A percentile compares a stretch with the other conserved stretches of the same genome.
phyloP scores from a whole-genome alignment of 2,797 vertebrate genomes.

The Esox masquinongy region DNA sequence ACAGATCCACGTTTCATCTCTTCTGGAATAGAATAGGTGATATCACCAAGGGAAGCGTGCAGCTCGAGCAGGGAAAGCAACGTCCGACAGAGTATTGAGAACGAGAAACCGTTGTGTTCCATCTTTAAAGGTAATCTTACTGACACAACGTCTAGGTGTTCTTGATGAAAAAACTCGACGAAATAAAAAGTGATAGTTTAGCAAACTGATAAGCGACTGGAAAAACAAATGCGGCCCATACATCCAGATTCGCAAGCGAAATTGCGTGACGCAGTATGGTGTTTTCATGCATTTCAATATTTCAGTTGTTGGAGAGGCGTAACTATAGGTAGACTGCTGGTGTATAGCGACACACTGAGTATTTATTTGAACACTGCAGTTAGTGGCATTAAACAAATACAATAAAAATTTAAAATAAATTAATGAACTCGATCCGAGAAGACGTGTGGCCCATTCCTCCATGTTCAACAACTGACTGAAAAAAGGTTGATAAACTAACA shows the following conservation, averaged over 20 bases:
- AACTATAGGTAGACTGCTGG: background rate
- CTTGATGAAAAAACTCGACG: background rate
- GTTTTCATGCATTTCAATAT: background rate
- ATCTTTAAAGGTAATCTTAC: background rate
- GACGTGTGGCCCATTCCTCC: background rate
- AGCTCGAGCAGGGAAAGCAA: background rate
- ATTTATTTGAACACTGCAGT: background rate
- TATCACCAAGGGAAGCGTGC: conserved; percentile 41
- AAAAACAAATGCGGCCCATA: background rate
- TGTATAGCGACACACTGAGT: background rate
- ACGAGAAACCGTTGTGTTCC: background rate
- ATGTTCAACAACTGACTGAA: background rate
- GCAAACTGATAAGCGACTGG: background rate
- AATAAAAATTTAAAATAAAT: background rate
- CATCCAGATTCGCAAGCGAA: background rate
- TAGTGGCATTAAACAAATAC: background rate
- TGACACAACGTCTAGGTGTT: background rate
- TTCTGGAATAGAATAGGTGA: conserved; percentile 63
- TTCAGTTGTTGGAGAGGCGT: background rate
- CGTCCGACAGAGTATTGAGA: background rate
- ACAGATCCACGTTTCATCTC: conserved; percentile 67
- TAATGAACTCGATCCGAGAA: background rate
- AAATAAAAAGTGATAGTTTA: no score
- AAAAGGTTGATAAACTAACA: background rate
- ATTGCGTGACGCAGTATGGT: background rate